phyloP scores from a whole-genome alignment of 2,888 invertebrate genomes.

The Phania funesta region DNA sequence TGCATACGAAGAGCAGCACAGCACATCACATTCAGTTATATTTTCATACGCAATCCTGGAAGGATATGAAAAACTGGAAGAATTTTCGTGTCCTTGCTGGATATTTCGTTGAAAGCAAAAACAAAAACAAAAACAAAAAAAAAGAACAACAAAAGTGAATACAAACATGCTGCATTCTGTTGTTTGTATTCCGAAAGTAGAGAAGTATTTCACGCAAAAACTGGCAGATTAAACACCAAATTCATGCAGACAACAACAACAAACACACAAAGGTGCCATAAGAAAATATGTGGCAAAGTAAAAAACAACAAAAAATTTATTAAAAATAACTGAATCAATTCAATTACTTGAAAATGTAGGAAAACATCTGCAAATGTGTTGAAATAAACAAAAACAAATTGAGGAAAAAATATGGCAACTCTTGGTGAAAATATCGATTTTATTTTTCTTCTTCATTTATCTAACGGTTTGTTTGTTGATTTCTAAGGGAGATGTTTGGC shows the following conservation, averaged over 20 bases:
- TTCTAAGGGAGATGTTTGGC: constrained; percentile 35
- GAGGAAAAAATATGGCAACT: constrained; percentile 42
- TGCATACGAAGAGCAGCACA: not conserved
- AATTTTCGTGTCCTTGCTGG: constrained; percentile 65
- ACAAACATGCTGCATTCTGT: constrained; percentile 64
- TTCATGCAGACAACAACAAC: constrained; percentile 16
- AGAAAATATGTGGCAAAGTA: constrained; percentile 9
- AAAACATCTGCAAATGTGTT: constrained; percentile 7
- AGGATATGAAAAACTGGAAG: constrained; percentile 64
- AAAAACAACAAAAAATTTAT: constrained; percentile 5
- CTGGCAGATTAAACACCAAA: constrained; percentile 44
- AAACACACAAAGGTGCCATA: constrained; percentile 32
- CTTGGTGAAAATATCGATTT: constrained; percentile 73
- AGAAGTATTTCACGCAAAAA: constrained; percentile 58
- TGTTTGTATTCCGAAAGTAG: constrained; percentile 61
- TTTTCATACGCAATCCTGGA: constrained; percentile 61
- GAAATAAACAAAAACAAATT: constrained; percentile 14
- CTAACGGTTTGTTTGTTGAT: constrained; percentile 30
- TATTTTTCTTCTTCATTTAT: constrained; percentile 71
- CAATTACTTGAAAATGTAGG: not conserved
- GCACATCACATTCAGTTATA: constrained; percentile 3
- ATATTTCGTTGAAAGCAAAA: constrained; percentile 48
- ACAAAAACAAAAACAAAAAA: constrained; percentile 1
- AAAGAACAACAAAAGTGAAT: constrained; percentile 39
- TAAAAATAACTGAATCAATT: not conserved